Conservation (phyloP, 2,888 invertebrate genomes). For the Cataglyphis livida region DNA sequence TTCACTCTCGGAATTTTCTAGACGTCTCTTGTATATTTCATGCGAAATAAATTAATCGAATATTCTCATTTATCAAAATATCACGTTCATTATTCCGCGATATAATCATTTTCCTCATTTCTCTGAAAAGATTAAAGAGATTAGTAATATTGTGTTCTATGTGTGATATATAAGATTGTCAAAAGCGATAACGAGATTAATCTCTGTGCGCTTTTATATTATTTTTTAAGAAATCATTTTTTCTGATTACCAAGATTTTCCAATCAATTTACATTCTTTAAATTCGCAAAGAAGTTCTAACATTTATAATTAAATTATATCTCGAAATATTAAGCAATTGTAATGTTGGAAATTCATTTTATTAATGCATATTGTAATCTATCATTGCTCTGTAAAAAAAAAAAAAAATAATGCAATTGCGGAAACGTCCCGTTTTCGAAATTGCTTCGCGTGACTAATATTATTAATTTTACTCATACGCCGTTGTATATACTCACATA, state of each 20-base stretch:
- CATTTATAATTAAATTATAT: background rate
- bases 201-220: background rate
- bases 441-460: background rate
- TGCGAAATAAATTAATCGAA: slow-evolving; percentile 21
- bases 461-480: too few species aligned
- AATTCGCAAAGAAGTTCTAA: background rate
- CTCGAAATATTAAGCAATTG: background rate
- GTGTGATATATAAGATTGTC: background rate
- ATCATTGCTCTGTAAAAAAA: background rate
- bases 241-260: background rate
- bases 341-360: background rate
- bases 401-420: background rate
- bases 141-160: too few species aligned
- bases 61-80: slow-evolving; percentile 8
- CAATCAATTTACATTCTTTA: background rate
- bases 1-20: slow-evolving; percentile 31
- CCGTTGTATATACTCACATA: background rate
- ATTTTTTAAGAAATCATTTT: background rate
- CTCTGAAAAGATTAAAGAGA: background rate
- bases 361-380: background rate
- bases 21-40: slow-evolving; percentile 29
- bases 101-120: background rate
- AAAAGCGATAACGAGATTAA: background rate
- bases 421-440: background rate
- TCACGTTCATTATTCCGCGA: slow-evolving; percentile 13